phyloP scores from a whole-genome alignment of 2,113 vertebrate genomes.

The Anolis carolinensis region DNA sequence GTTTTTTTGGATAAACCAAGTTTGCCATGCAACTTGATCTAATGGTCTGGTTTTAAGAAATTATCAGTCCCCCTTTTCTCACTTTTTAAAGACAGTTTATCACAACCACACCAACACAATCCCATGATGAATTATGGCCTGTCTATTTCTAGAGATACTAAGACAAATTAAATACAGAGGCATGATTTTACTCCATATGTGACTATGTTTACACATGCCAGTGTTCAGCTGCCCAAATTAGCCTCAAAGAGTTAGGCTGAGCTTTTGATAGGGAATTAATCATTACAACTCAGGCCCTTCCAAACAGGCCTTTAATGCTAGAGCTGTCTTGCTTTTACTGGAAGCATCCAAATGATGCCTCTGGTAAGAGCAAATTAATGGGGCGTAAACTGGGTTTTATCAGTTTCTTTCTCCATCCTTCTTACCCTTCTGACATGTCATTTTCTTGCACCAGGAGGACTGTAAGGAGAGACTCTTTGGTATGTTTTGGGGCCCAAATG shows the following conservation, averaged over 20 bases:
- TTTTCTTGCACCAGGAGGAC: too few species aligned
- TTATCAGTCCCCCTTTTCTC: not conserved
- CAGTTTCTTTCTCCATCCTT: too few species aligned
- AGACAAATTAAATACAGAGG: not conserved
- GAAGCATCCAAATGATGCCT: too few species aligned
- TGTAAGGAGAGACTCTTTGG: too few species aligned
- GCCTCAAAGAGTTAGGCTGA: not conserved
- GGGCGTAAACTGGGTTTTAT: too few species aligned
- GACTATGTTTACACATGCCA: not conserved
- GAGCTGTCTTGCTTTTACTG: too few species aligned
- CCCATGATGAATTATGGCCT: not conserved
- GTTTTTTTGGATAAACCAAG: slow-evolving; percentile 7
- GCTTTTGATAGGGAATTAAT: not conserved
- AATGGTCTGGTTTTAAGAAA: not conserved
- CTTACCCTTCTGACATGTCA: too few species aligned
- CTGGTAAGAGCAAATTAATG: too few species aligned
- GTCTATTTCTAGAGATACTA: not conserved
- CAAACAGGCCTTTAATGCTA: too few species aligned
- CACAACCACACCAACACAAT: not conserved
- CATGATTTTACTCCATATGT: not conserved
- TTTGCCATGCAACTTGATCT: not conserved
- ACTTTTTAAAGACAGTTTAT: not conserved
- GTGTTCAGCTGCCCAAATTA: not conserved
- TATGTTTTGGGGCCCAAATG: too few species aligned
- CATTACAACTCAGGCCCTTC: not conserved